Evolutionary conservation across 1,140 invertebrate species (phyloP).

Genomic region (Homalodisca vitripennis): DNA sequence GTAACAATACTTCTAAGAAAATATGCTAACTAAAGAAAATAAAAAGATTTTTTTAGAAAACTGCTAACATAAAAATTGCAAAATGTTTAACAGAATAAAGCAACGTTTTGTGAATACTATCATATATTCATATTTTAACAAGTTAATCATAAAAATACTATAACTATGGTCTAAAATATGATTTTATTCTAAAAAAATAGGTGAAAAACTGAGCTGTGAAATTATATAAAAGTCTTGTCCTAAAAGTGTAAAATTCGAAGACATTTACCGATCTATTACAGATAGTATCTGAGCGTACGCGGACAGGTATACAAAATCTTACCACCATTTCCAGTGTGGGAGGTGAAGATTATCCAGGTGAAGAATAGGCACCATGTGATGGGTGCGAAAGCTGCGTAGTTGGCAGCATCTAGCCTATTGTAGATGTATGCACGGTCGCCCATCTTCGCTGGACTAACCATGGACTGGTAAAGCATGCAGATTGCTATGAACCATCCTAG

Average conservation of each 20-base stretch:
- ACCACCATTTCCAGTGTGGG: constrained; percentile 58
- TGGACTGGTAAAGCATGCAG: constrained; percentile 53
- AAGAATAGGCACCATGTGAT: constrained; percentile 68
- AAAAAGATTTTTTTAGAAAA: background rate
- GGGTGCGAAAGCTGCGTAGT: constrained; percentile 68
- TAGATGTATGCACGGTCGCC: constrained; percentile 64
- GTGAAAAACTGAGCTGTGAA: background rate
- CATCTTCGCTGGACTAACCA: constrained; percentile 64
- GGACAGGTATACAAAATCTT: too few species aligned
- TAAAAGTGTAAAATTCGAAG: too few species aligned
- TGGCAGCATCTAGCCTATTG: constrained; percentile 61
- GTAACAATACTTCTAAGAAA: background rate
- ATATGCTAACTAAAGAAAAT: background rate
- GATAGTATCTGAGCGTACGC: too few species aligned
- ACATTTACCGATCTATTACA: too few species aligned
- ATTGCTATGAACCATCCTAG: constrained; percentile 56
- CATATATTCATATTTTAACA: background rate
- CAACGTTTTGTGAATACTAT: background rate
- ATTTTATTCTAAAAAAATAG: too few species aligned
- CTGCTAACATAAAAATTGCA: background rate
- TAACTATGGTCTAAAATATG: background rate
- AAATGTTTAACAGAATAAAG: background rate
- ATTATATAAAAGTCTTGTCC: background rate
- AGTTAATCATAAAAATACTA: background rate
- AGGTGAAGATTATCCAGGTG: constrained; percentile 62